phyloP scores from a whole-genome alignment of 2,888 invertebrate species.

The Tenodera sinensis region DNA sequence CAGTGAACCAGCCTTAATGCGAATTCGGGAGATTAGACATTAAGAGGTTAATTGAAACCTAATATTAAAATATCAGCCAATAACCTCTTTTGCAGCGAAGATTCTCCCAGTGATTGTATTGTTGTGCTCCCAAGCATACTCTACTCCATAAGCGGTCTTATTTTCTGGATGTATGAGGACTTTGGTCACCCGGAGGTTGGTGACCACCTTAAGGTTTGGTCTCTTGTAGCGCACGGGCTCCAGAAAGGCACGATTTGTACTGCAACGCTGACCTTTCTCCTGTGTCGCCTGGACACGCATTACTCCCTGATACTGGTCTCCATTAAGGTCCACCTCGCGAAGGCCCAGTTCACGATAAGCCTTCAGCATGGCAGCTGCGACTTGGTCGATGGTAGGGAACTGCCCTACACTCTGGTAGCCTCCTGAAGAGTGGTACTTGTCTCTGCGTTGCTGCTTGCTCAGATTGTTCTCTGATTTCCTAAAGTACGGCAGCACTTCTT shows the following conservation, averaged over 20 bases:
- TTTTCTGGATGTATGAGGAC: constrained; percentile 64
- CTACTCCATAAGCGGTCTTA: constrained; percentile 73
- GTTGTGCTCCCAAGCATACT: constrained; percentile 53
- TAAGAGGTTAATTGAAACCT: too few species aligned
- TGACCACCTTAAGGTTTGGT: constrained; percentile 47
- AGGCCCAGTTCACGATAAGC: constrained; percentile 45
- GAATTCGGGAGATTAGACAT: too few species aligned
- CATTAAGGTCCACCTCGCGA: constrained; percentile 41
- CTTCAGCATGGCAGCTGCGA: constrained; percentile 45
- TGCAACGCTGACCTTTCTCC: constrained; percentile 56
- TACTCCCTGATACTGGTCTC: constrained; percentile 52
- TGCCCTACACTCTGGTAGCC: constrained; percentile 49
- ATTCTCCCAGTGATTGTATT: constrained; percentile 54
- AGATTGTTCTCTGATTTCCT: constrained; percentile 41
- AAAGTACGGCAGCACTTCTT: constrained; percentile 48
- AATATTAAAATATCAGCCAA: not conserved
- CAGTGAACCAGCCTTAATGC: too few species aligned
- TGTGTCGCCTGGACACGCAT: constrained; percentile 60
- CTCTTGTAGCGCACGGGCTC: constrained; percentile 57
- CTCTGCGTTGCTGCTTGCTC: not conserved
- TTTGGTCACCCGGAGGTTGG: constrained; percentile 39
- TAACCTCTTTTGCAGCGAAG: constrained; percentile 60
- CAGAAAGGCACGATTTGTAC: constrained; percentile 62
- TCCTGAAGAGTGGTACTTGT: constrained; percentile 43
- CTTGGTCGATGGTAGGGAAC: constrained; percentile 41